phyloP scores from a whole-genome alignment of 2,113 vertebrate species.

The Syngnathus typhle region DNA sequence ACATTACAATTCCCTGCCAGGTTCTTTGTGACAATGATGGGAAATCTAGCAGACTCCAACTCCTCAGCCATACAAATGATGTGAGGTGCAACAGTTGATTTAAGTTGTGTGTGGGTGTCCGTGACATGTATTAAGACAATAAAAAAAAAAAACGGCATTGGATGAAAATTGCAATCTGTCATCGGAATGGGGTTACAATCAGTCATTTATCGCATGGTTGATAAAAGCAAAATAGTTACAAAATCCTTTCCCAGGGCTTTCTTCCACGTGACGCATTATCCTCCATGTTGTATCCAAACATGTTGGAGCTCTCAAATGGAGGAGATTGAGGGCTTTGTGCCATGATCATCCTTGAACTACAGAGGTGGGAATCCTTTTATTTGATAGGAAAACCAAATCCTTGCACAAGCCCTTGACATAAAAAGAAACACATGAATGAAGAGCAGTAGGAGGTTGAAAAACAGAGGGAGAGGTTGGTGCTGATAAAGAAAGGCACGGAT shows the following conservation, averaged over 20 bases:
- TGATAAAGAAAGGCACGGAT: slow-evolving; percentile 50
- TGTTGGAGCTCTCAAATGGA: slow-evolving; percentile 3
- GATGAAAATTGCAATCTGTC: neutral
- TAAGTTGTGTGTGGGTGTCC: neutral
- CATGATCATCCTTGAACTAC: slow-evolving; percentile 41
- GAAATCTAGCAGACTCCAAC: neutral
- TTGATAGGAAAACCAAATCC: slow-evolving; percentile 48
- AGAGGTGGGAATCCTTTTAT: slow-evolving; percentile 28
- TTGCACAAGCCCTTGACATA: slow-evolving; percentile 29
- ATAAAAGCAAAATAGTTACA: slow-evolving; percentile 28
- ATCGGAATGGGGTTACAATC: neutral
- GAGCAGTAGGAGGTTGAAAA: slow-evolving; percentile 8
- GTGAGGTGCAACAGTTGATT: neutral
- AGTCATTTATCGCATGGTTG: slow-evolving; percentile 13
- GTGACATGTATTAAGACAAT: neutral
- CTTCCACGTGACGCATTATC: slow-evolving; percentile 13
- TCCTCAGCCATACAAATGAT: neutral
- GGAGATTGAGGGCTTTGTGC: slow-evolving; percentile 27
- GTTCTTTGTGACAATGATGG: neutral
- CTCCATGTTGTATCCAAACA: slow-evolving; percentile 17
- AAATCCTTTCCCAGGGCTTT: slow-evolving; percentile 13
- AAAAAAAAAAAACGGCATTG: neutral
- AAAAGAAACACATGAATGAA: slow-evolving; percentile 35
- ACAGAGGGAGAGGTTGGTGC: neutral
- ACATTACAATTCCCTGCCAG: neutral